Evolutionary conservation across 1,140 invertebrate genomes (phyloP).

Genomic region (Physella acuta): DNA sequence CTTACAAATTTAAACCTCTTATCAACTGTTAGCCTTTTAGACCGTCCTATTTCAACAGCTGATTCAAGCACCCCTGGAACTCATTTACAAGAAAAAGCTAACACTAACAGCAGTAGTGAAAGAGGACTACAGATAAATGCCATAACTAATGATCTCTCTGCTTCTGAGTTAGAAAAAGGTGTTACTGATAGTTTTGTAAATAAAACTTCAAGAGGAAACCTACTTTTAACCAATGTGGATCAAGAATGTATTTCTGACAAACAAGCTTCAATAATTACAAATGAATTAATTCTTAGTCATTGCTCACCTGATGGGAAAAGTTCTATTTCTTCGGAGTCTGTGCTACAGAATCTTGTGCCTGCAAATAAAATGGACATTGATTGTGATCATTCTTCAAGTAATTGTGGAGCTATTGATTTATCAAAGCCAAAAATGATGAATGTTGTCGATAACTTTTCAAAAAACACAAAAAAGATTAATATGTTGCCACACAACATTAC

Average conservation of each 20-base stretch:
- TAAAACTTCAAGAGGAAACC: not conserved
- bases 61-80: not conserved
- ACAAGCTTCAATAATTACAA: not conserved
- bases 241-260: not conserved
- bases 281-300: not conserved
- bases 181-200: not conserved
- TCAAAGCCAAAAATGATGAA: conserved; percentile 15
- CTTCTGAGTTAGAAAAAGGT: not conserved
- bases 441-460: too few relatives aligned
- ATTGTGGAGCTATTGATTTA: conserved; percentile 25
- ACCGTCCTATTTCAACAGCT: not conserved
- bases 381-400: not conserved
- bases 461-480: too few relatives aligned
- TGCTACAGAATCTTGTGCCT: not conserved
- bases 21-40: conserved; percentile 18
- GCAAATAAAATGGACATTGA: not conserved
- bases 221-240: not conserved
- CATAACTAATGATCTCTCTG: not conserved
- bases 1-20: conserved; percentile 21
- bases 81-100: not conserved
- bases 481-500: not conserved
- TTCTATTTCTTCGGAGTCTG: not conserved
- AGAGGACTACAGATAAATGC: too few relatives aligned
- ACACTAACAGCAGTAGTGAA: too few relatives aligned
- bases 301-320: not conserved